Conservation (phyloP, 2,888 invertebrate genomes). For the Drosophila peninsularis region DNA sequence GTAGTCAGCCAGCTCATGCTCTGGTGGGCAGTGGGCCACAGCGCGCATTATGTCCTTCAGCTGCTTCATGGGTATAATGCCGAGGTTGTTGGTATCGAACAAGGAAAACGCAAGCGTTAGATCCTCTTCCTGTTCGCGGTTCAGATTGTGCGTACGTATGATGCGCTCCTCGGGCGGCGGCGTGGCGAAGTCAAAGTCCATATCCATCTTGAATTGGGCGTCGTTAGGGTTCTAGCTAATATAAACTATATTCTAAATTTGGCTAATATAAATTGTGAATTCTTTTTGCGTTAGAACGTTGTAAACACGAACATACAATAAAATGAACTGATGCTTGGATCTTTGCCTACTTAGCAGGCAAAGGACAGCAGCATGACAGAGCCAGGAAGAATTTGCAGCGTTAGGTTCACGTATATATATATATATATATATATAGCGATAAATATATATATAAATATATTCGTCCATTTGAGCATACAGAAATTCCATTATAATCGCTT, state of each 20-base stretch:
- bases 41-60: slow-evolving; percentile 44
- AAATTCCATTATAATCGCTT: not conserved
- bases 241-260: slow-evolving; percentile 16
- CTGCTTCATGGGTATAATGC: slow-evolving; percentile 49
- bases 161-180: slow-evolving; percentile 59
- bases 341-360: not conserved
- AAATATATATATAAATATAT: not conserved
- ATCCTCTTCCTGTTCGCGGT: slow-evolving; percentile 43
- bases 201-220: slow-evolving; percentile 43
- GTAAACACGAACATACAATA: not conserved
- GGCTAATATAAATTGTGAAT: not conserved
- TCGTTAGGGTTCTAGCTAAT: not conserved
- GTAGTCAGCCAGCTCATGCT: slow-evolving; percentile 53
- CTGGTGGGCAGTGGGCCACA: slow-evolving; percentile 59
- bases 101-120: slow-evolving; percentile 51
- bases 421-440: too few relatives aligned
- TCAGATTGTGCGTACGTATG: slow-evolving; percentile 39
- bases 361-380: too few relatives aligned
- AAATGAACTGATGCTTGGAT: not conserved
- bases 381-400: not conserved
- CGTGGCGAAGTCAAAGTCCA: slow-evolving; percentile 48
- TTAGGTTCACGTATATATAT: too few relatives aligned
- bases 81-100: slow-evolving; percentile 38
- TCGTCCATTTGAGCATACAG: not conserved
- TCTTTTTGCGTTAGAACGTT: not conserved